Base-by-base conservation (phyloP, 92 coral and sea anemone species). In the Galaxea fascicularis region DNA sequence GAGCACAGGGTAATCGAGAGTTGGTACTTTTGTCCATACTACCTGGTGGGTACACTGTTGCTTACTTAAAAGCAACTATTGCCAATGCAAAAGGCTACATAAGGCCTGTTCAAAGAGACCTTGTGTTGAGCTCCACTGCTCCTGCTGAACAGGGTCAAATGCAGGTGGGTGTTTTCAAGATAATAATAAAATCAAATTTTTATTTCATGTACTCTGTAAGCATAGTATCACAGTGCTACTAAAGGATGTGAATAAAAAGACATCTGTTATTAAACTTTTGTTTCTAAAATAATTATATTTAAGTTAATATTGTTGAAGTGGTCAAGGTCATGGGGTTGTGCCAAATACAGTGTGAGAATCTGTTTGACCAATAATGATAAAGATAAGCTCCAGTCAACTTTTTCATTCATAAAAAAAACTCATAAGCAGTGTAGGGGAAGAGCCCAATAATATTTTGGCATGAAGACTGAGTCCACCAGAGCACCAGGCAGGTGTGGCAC, bases 21-120 rank as follows among this genome's bases (percentile, higher is more conserved):
- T 39, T 77, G 17, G 49, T 78, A 45, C 73, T 60, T 41, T 24
- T 78, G 21, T 27, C 54, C 17, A 60, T 78, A 16, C 83, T 73
- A 60, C 83, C 83, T 78, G 72, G 73, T 78, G 83, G 83, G n/a
- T 78, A 79, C 74, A 79, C 85, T n/a, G 74, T 79, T 31, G 21
- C 85, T 8, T 79, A 63, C 56, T 24, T 79, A 58, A 79, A 79
- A 44, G 47, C 85, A 20, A 79, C 85, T 29, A 79, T 63, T 15
- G 85, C 60, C 28, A 65, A 59, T 35, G 85, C 85, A 0, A 79
- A 79, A 29, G 83, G 74, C 15, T 79, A 79, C 85, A 59, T 79
- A 10, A 65, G 85, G 56, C 74, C 85, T 39, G 53, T 60, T 39
- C 85, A 79, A 65, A 65, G n/a, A 49, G 85, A 79, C 75, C 47